A percentile compares a stretch with the other conserved stretches of the same genome.
Conservation (phyloP, 2,888 invertebrate genomes). For the Drosophila atripex region DNA sequence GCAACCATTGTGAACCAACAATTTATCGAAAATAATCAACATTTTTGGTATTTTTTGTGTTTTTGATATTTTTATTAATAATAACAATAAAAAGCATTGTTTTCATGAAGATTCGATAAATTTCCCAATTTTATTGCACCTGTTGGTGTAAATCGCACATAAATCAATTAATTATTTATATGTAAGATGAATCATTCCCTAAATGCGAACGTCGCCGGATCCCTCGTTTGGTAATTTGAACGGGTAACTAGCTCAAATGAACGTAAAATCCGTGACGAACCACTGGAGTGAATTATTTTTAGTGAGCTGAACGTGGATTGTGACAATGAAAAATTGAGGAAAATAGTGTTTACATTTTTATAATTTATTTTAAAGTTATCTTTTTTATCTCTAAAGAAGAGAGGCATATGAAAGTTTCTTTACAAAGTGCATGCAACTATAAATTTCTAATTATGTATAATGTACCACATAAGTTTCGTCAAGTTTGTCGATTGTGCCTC, state of each 20-base stretch:
- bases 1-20: background rate
- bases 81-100: background rate
- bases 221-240: slow-evolving; percentile 27
- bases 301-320: slow-evolving; percentile 71
- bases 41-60: background rate
- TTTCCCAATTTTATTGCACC: background rate
- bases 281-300: slow-evolving; percentile 60
- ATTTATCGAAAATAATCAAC: background rate
- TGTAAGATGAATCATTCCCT: slow-evolving; percentile 10
- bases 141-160: background rate
- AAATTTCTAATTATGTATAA: slow-evolving; percentile 90
- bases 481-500: slow-evolving; percentile 97
- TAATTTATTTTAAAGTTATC: slow-evolving; percentile 74
- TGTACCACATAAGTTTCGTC: slow-evolving; percentile 96
- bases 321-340: slow-evolving; percentile 75
- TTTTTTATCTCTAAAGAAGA: slow-evolving; percentile 61
- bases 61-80: background rate
- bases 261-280: slow-evolving; percentile 29
- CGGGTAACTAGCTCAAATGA: slow-evolving; percentile 29
- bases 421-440: slow-evolving; percentile 50
- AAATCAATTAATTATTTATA: background rate
- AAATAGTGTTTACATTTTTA: slow-evolving; percentile 74
- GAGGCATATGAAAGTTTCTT: slow-evolving; percentile 48
- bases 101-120: background rate
- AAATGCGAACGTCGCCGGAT: slow-evolving; percentile 3